A percentile compares a stretch with the other conserved stretches of the same genome.
Evolutionary conservation across 2,888 invertebrate genomes (phyloP).

Genomic region (Drosophila quinaria): DNA sequence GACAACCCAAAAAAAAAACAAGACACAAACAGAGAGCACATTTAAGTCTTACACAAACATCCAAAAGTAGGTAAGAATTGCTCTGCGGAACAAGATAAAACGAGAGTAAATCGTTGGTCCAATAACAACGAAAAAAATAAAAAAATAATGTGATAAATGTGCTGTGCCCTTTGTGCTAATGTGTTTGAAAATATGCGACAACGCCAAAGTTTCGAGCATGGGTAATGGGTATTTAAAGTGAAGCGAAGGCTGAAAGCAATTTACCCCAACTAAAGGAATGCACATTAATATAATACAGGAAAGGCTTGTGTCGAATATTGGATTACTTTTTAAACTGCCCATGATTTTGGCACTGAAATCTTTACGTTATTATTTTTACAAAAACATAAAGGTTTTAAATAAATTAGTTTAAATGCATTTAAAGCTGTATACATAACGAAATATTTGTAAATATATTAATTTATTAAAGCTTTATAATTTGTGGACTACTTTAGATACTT

Average conservation of each 20-base stretch:
- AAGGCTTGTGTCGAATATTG: background rate
- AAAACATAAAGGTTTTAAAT: too few species aligned
- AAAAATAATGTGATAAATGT: slow-evolving; percentile 70
- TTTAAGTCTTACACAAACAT: slow-evolving; percentile 59
- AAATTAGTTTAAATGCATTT: background rate
- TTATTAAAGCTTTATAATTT: background rate
- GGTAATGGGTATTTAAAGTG: too few species aligned
- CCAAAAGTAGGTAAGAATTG: slow-evolving; percentile 66
- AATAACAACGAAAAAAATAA: slow-evolving; percentile 9
- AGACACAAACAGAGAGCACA: slow-evolving; percentile 11
- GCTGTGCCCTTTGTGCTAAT: slow-evolving; percentile 68
- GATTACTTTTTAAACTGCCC: background rate
- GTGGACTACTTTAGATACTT: background rate
- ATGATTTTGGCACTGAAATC: background rate
- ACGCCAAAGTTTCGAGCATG: slow-evolving; percentile 1
- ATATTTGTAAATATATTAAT: background rate
- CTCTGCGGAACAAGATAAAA: slow-evolving; percentile 32
- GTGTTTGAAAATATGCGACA: slow-evolving; percentile 49
- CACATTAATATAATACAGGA: background rate
- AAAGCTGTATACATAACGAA: background rate
- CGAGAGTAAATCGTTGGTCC: slow-evolving; percentile 28
- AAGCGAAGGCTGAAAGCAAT: slow-evolving; percentile 5
- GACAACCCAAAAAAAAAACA: background rate
- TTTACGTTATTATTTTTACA: too few species aligned
- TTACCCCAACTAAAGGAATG: background rate